These are phyloP conservation scores for Anneissia japonica DNA, from an alignment of 35 echinoderm and acorn worm species.

Conservation along the genomic window DNA sequence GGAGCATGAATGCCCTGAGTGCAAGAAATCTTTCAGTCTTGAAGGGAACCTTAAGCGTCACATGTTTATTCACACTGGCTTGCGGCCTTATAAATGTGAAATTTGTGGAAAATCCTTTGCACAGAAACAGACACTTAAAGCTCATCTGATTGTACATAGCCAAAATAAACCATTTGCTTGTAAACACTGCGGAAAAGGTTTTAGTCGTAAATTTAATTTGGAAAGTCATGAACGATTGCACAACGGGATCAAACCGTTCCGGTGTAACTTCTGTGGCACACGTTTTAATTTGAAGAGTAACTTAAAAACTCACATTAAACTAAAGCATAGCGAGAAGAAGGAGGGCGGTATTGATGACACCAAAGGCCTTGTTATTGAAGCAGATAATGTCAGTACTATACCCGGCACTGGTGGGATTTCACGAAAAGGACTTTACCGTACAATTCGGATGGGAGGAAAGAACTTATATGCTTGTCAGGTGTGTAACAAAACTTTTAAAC, in stretches of 20 bases:
- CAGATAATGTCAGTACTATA: background rate
- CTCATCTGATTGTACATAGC: background rate
- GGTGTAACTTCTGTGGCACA: background rate
- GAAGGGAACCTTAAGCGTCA: constrained; percentile 1
- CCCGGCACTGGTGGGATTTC: background rate
- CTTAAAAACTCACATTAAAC: background rate
- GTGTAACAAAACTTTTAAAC: background rate
- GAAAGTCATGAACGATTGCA: background rate
- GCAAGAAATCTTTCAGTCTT: constrained; percentile 15
- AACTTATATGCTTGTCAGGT: background rate
- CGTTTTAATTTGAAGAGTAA: background rate
- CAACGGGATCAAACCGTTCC: background rate
- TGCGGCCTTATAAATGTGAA: constrained; percentile 6
- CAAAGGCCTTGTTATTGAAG: background rate
- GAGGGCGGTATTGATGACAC: background rate
- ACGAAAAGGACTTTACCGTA: background rate
- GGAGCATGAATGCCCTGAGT: background rate
- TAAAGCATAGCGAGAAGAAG: background rate
- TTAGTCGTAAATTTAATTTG: background rate
- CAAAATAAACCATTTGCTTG: background rate
- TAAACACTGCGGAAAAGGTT: background rate
- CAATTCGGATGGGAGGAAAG: background rate
- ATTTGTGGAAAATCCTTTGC: background rate
- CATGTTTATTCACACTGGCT: background rate
- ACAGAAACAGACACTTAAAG: constrained; percentile 6